These are phyloP conservation scores for Leucophenga montana DNA, from an alignment of 2,888 invertebrate genomes.

Conservation along the genomic window DNA sequence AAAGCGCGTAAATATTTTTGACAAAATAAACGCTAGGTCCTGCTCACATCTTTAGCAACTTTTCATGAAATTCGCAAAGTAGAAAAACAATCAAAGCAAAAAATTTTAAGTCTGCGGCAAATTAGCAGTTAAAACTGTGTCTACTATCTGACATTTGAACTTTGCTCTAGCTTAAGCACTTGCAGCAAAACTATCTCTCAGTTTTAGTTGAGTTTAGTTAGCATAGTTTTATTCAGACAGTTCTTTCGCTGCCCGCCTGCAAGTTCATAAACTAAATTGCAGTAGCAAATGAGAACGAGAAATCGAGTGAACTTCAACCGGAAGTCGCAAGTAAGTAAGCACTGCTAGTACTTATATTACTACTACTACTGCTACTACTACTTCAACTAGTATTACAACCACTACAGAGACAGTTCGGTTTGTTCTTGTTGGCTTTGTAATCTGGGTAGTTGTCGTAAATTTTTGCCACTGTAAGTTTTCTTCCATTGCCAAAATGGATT, in stretches of 20 bases:
- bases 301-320: slow-evolving; percentile 14
- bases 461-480: slow-evolving; percentile 10
- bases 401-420: too few species aligned
- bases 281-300: background rate
- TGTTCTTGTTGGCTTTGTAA: slow-evolving; percentile 1
- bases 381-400: too few species aligned
- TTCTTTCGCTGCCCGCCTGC: background rate
- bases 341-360: background rate
- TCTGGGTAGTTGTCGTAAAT: background rate
- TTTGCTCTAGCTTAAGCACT: slow-evolving; percentile 36
- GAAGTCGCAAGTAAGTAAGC: slow-evolving; percentile 13
- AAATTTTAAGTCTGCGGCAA: slow-evolving; percentile 22
- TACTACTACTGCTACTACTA: too few species aligned
- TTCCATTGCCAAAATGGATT: slow-evolving; percentile 23
- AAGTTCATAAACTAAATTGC: slow-evolving; percentile 13
- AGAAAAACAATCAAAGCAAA: slow-evolving; percentile 40
- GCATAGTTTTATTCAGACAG: too few species aligned
- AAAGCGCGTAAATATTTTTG: slow-evolving; percentile 39
- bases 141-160: slow-evolving; percentile 46
- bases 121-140: slow-evolving; percentile 50
- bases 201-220: too few species aligned
- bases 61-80: background rate
- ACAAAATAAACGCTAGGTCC: slow-evolving; percentile 44
- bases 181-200: too few species aligned
- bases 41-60: slow-evolving; percentile 38